A percentile compares a stretch with the other conserved stretches of the same genome.
Conservation (phyloP, 1,140 invertebrate genomes). For the Trinorchestia longiramus region DNA sequence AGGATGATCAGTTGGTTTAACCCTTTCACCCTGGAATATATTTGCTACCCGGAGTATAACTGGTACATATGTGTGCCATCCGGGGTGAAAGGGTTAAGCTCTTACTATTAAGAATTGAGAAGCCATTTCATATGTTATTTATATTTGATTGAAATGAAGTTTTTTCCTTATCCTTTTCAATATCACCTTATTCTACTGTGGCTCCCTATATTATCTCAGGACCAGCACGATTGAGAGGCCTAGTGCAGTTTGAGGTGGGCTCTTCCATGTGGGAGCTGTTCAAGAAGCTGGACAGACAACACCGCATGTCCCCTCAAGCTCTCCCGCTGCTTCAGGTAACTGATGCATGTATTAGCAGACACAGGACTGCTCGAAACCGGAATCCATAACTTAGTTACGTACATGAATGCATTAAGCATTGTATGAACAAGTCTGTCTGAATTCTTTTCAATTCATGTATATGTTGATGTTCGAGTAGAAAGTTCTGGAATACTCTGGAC, state of each 20-base stretch:
- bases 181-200: neutral
- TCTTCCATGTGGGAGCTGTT: neutral
- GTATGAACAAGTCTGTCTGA: neutral
- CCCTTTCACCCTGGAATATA: too few relatives aligned
- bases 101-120: too few relatives aligned
- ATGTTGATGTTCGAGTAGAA: neutral
- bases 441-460: neutral
- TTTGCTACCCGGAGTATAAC: too few relatives aligned
- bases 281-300: conserved; percentile 30
- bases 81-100: too few relatives aligned
- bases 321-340: conserved; percentile 40
- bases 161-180: too few relatives aligned
- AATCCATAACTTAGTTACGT: neutral
- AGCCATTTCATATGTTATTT: too few relatives aligned
- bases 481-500: neutral
- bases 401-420: neutral
- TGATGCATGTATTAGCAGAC: neutral
- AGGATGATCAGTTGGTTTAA: too few relatives aligned
- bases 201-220: neutral
- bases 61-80: too few relatives aligned
- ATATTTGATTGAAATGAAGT: too few relatives aligned
- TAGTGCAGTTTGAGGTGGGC: conserved; percentile 34
- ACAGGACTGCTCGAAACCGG: neutral
- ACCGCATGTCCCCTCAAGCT: neutral
- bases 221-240: neutral